Conservation (phyloP, 2,113 vertebrate species). For the Plectropomus leopardus region DNA sequence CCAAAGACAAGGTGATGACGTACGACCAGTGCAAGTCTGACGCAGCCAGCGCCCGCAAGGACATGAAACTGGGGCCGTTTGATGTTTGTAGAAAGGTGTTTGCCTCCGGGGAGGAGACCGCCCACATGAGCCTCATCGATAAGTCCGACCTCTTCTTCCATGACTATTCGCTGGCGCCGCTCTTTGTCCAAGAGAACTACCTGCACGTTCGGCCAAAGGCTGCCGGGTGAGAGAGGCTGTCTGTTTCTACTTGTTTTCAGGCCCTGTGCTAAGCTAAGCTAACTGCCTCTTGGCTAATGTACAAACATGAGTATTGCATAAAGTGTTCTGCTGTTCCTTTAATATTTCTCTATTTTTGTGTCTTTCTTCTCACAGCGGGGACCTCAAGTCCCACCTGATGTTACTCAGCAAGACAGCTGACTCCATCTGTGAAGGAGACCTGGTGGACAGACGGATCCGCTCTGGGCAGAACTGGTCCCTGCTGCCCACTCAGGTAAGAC, state of each 20-base stretch:
- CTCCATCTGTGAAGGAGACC: slow-evolving; percentile 95
- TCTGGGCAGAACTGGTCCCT: slow-evolving; percentile 94
- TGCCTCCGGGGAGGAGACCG: slow-evolving; percentile 87
- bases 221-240: slow-evolving; percentile 86
- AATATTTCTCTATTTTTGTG: background rate
- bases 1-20: slow-evolving; percentile 90
- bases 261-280: background rate
- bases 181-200: slow-evolving; percentile 99
- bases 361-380: slow-evolving; percentile 80
- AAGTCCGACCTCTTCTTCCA: slow-evolving; percentile 98
- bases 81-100: slow-evolving; percentile 98
- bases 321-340: background rate
- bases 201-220: slow-evolving; percentile 91
- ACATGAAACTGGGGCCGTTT: slow-evolving; percentile 95
- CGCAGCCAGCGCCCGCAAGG: slow-evolving; percentile 92
- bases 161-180: slow-evolving; percentile 95
- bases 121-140: slow-evolving; percentile 93
- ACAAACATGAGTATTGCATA: background rate
- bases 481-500: slow-evolving; percentile 95
- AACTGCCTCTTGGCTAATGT: background rate
- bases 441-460: slow-evolving; percentile 94
- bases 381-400: slow-evolving; percentile 92
- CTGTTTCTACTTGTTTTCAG: background rate
- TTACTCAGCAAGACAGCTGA: slow-evolving; percentile 96
- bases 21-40: slow-evolving; percentile 94